phyloP scores from a whole-genome alignment of 1,140 invertebrate species.

The Whitmania pigra region DNA sequence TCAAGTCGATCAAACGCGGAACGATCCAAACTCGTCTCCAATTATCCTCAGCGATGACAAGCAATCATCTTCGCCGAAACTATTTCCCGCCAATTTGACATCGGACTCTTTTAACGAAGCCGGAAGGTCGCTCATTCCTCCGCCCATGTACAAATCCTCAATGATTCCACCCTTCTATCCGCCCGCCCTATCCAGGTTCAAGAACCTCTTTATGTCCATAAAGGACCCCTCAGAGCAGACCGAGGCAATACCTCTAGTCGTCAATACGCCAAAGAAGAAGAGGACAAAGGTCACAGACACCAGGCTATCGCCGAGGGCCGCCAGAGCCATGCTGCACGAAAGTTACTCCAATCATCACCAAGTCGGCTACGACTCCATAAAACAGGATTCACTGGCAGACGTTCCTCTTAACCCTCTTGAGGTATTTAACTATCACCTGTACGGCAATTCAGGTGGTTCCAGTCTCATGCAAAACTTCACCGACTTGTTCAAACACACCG shows the following conservation, averaged over 20 bases:
- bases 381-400: conserved; percentile 31
- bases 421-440: no score
- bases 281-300: conserved; percentile 91
- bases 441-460: no score
- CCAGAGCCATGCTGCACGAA: conserved; percentile 37
- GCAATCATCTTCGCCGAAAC: no score
- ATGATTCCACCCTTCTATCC: conserved; percentile 44
- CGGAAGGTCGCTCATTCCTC: no score
- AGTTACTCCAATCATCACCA: conserved; percentile 28
- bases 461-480: no score
- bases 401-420: no score
- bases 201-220: conserved; percentile 43
- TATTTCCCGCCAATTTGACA: no score
- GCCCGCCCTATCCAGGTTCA: conserved; percentile 54
- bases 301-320: conserved; percentile 63
- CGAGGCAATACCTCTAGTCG: conserved; percentile 77
- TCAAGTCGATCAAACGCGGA: no score
- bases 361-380: conserved; percentile 27
- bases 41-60: no score
- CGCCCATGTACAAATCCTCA: conserved; percentile 30
- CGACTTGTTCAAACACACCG: no score
- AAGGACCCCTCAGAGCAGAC: conserved; percentile 65
- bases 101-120: no score
- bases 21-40: no score
- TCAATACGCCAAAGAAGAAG: conserved; percentile 69